A percentile compares a stretch with the other conserved stretches of the same genome.
Evolutionary conservation across 1,140 invertebrate species (phyloP).

Genomic region (Caerostris darwini): DNA sequence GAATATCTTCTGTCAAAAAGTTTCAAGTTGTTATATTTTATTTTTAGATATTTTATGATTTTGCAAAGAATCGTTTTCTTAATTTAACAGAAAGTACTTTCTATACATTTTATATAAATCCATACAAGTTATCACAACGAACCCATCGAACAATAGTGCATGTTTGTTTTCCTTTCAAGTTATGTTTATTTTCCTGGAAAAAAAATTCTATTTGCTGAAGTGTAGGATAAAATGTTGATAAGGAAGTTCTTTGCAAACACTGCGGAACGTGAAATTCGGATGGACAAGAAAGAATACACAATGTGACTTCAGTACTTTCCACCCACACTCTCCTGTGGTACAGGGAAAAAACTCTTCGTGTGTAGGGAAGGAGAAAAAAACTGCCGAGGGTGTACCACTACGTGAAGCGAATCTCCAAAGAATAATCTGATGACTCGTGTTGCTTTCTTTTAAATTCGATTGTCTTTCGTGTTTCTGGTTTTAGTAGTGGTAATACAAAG

Average conservation of each 20-base stretch:
- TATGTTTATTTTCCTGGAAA: constrained; percentile 15
- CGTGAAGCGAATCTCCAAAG: constrained; percentile 3
- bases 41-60: no score
- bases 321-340: no score
- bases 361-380: background rate
- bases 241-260: constrained; percentile 16
- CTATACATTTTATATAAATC: no score
- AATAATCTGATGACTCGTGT: background rate
- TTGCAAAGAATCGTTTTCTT: no score
- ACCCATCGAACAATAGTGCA: background rate
- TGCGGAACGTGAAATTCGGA: constrained; percentile 20
- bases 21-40: no score
- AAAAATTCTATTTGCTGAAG: background rate
- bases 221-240: constrained; percentile 27
- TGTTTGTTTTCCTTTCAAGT: constrained; percentile 7
- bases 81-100: no score
- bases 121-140: no score
- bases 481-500: background rate
- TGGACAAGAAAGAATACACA: constrained; percentile 27
- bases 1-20: no score
- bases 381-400: background rate
- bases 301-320: background rate
- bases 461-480: constrained; percentile 16
- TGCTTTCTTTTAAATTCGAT: background rate
- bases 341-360: background rate